Conservation (phyloP, 2,797 vertebrate species). For the Peromyscus attwateri region DNA sequence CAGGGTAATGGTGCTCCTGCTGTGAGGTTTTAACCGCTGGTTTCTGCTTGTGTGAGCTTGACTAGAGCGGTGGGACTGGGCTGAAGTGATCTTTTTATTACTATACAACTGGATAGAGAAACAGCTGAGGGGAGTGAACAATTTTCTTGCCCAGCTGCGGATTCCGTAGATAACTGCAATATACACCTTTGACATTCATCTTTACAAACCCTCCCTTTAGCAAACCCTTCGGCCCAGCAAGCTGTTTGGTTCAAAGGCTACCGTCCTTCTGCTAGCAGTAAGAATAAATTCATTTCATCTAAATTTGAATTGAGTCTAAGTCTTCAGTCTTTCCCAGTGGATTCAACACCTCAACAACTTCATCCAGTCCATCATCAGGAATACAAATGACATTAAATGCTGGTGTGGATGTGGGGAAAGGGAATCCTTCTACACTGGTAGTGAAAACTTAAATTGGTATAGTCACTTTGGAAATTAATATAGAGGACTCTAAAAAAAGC, state of each 20-base stretch:
- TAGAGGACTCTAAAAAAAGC: neutral
- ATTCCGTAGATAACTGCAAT: no score
- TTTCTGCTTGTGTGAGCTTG: neutral
- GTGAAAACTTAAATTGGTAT: neutral
- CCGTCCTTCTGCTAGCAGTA: neutral
- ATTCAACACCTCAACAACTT: neutral
- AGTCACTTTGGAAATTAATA: neutral
- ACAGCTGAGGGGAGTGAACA: neutral
- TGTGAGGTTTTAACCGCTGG: neutral
- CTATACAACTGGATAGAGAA: neutral
- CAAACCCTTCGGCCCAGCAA: rapidly evolving
- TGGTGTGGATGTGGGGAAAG: neutral
- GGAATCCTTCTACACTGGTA: neutral
- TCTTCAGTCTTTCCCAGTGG: neutral
- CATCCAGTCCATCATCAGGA: neutral
- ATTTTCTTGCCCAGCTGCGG: neutral
- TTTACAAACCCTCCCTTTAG: neutral
- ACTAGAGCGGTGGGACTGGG: rapidly evolving
- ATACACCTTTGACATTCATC: neutral
- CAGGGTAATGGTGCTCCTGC: neutral
- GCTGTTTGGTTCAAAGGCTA: neutral
- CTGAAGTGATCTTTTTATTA: neutral
- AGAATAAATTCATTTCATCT: neutral
- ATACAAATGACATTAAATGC: neutral
- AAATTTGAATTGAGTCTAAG: neutral